Evolutionary conservation across 1,140 invertebrate genomes (phyloP), one percentile per base, ranked within the genome.

Genomic region (Orussus abietinus): DNA sequence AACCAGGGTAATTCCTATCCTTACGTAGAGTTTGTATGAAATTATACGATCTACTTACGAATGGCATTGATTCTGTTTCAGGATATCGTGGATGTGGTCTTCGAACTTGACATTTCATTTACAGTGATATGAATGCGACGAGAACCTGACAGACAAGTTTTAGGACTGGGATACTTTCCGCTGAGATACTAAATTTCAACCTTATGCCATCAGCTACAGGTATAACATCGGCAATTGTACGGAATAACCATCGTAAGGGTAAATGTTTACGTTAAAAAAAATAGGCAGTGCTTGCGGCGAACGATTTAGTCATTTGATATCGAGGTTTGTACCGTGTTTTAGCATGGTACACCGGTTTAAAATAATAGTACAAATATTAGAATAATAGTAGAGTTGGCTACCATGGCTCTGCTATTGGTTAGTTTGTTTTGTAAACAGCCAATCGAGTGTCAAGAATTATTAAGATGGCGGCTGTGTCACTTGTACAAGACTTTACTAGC

Each of bases 41-140:
- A n/a, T n/a, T n/a, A n/a, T n/a, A n/a, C n/a, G n/a, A n/a, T n/a
- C n/a, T n/a, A n/a, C n/a, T n/a, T n/a, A n/a, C n/a, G n/a, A n/a
- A n/a, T n/a, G n/a, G n/a, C n/a, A n/a, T n/a, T n/a, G n/a, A n/a
- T n/a, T n/a, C n/a, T n/a, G n/a, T n/a, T n/a, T n/a, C n/a, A n/a
- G n/a, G n/a, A n/a, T n/a, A n/a, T n/a, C n/a, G n/a, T n/a, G n/a
- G n/a, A n/a, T n/a, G n/a, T n/a, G n/a, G n/a, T n/a, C n/a, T n/a
- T n/a, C n/a, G n/a, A n/a, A n/a, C n/a, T 28, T 28, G 25, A 14
- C n/a, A n/a, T 36, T 36, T 15, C 12, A 28, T 46, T 47, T 48
- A 28, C 36, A 58, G 55, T 58, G 55, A 54, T 57, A 58, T 58
- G 55, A 57, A 57, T 54, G 45, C 39, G 36, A 51, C 42, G 52